Evolutionary conservation across 2,888 invertebrate species (phyloP).

Genomic region (Andricus quercusramuli): DNA sequence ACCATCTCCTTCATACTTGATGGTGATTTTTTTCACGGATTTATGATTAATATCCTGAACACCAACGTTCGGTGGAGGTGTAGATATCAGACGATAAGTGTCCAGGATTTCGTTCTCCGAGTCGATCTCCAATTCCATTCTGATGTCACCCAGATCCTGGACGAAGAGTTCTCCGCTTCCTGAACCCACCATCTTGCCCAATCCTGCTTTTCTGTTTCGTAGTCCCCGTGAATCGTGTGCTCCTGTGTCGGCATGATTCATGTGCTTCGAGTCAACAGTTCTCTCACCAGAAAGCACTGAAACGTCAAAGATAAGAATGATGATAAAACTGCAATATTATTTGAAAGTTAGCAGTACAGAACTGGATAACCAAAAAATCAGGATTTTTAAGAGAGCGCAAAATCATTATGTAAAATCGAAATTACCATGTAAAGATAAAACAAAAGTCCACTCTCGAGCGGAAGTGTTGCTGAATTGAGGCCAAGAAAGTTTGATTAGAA

Average conservation of each 20-base stretch:
- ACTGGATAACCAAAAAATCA: no score
- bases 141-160: slow-evolving; percentile 65
- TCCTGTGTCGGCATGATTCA: slow-evolving; percentile 69
- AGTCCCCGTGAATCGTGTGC: slow-evolving; percentile 57
- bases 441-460: no score
- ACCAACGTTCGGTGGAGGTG: slow-evolving; percentile 53
- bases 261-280: slow-evolving; percentile 60
- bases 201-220: slow-evolving; percentile 67
- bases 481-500: no score
- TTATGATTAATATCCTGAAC: slow-evolving; percentile 51
- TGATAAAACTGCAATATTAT: background rate
- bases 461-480: no score
- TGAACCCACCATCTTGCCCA: slow-evolving; percentile 72
- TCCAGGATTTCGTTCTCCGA: slow-evolving; percentile 68
- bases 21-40: slow-evolving; percentile 48
- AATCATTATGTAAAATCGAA: no score
- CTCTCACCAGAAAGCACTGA: slow-evolving; percentile 62
- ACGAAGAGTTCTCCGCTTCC: slow-evolving; percentile 69
- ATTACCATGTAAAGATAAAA: no score
- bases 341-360: no score
- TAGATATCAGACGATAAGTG: slow-evolving; percentile 66
- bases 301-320: slow-evolving; percentile 12
- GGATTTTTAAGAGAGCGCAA: no score
- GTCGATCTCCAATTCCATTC: slow-evolving; percentile 70
- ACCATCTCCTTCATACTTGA: slow-evolving; percentile 18